Evolutionary conservation across 1,140 invertebrate genomes (phyloP).

Genomic region (Yoshiicerus persimilis): DNA sequence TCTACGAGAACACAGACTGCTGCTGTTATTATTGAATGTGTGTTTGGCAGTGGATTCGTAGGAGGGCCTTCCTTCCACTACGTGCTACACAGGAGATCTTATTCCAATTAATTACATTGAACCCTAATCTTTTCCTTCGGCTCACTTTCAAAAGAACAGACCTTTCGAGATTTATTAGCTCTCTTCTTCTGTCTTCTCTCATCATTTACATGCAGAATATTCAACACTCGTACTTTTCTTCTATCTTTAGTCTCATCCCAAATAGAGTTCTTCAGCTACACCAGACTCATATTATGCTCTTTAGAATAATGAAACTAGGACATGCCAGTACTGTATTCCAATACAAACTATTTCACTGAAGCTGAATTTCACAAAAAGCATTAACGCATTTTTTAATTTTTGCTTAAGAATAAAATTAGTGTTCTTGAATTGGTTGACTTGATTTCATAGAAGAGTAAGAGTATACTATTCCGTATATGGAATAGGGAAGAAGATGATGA

Average conservation of each 20-base stretch:
- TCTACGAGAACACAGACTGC: background rate
- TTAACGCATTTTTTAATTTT: too few relatives aligned
- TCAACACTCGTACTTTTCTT: background rate
- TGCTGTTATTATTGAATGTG: background rate
- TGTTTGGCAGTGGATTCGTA: background rate
- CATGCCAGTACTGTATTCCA: too few relatives aligned
- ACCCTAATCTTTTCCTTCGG: background rate
- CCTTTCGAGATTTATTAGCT: background rate
- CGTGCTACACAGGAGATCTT: slow-evolving; percentile 27
- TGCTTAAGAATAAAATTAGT: too few relatives aligned
- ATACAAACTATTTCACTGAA: too few relatives aligned
- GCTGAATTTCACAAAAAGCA: too few relatives aligned
- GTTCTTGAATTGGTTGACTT: background rate
- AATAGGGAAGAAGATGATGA: background rate
- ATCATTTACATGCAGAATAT: background rate
- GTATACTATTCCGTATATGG: background rate
- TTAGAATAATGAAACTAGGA: too few relatives aligned
- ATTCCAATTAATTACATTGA: slow-evolving; percentile 35
- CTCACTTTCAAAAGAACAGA: background rate
- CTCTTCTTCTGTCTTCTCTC: background rate
- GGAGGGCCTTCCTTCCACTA: background rate
- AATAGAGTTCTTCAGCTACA: too few relatives aligned
- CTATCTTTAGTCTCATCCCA: background rate
- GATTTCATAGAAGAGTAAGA: background rate
- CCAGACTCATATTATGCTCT: too few relatives aligned